Evolutionary conservation across 2,888 invertebrate genomes (phyloP).

Genomic region (Bedellia somnulentella): DNA sequence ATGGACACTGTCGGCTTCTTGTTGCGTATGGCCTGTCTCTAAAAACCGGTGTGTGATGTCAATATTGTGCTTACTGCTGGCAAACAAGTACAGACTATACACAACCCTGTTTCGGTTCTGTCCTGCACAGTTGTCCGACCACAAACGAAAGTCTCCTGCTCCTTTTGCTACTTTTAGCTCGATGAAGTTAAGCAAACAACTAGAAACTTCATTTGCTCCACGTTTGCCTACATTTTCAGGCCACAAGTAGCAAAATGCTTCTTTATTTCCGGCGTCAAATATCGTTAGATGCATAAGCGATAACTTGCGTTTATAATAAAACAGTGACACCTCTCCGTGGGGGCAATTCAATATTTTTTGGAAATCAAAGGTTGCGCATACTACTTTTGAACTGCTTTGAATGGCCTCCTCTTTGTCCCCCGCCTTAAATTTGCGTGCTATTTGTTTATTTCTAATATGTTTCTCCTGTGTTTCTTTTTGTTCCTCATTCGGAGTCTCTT

Average conservation of each 20-base stretch:
- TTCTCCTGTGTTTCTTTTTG: not conserved
- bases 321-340: not conserved
- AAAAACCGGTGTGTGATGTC: not conserved
- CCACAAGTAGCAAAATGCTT: conserved; percentile 1
- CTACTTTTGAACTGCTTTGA: not conserved
- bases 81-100: not conserved
- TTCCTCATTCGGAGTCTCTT: not conserved
- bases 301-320: conserved; percentile 1
- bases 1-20: not conserved
- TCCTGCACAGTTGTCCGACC: conserved; percentile 1
- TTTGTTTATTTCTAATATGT: not conserved
- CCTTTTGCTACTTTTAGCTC: not conserved
- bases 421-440: not conserved
- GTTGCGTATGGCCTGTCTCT: not conserved
- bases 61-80: not conserved
- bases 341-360: not conserved
- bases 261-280: not conserved
- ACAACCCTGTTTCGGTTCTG: not conserved
- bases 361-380: not conserved
- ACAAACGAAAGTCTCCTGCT: no score
- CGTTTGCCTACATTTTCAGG: not conserved
- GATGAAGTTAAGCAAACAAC: not conserved
- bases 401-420: not conserved
- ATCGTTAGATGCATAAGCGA: not conserved
- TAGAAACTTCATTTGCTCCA: not conserved